Percentiles rank a stretch among this genome's conserved stretches.
Conservation (phyloP, 2,797 vertebrate genomes). For the Tenualosa thibaudeaui region DNA sequence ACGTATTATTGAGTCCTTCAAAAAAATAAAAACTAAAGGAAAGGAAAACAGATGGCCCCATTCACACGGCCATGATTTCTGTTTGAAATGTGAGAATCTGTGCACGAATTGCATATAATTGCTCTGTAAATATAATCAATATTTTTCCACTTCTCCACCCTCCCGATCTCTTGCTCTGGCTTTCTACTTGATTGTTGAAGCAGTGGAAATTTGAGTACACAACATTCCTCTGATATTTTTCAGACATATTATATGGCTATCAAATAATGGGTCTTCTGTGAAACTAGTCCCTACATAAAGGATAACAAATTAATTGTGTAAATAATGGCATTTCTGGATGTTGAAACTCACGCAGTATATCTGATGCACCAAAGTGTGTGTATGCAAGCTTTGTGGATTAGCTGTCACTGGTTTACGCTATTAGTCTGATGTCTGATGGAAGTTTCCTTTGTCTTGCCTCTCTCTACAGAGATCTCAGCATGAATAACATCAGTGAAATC, state of each 20-base stretch:
- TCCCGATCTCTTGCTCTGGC: not conserved
- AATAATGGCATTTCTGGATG: not conserved
- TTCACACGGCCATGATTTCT: slow-evolving; percentile 22
- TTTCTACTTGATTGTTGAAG: slow-evolving; percentile 32
- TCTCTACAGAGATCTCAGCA: slow-evolving; percentile 87
- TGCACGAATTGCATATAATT: slow-evolving; percentile 44
- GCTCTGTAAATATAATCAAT: slow-evolving; percentile 43
- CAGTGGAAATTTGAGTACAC: not conserved
- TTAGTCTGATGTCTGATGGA: slow-evolving; percentile 33
- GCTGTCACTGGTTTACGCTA: not conserved
- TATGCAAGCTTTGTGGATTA: not conserved
- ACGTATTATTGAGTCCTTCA: slow-evolving; percentile 24
- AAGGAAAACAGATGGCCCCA: slow-evolving; percentile 23
- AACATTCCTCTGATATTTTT: not conserved
- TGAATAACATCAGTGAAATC: slow-evolving; percentile 94
- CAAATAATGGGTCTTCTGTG: not conserved
- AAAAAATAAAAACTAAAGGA: slow-evolving; percentile 15
- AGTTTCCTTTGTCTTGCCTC: slow-evolving; percentile 50
- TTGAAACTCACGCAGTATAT: not conserved
- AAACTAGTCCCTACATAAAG: not conserved
- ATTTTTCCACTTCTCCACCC: slow-evolving; percentile 27
- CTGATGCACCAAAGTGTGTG: not conserved
- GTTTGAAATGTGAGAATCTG: slow-evolving; percentile 44
- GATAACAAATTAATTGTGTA: not conserved
- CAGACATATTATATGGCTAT: not conserved